Base-by-base conservation (phyloP, 2,113 vertebrate species). In the Hyaena hyaena region DNA sequence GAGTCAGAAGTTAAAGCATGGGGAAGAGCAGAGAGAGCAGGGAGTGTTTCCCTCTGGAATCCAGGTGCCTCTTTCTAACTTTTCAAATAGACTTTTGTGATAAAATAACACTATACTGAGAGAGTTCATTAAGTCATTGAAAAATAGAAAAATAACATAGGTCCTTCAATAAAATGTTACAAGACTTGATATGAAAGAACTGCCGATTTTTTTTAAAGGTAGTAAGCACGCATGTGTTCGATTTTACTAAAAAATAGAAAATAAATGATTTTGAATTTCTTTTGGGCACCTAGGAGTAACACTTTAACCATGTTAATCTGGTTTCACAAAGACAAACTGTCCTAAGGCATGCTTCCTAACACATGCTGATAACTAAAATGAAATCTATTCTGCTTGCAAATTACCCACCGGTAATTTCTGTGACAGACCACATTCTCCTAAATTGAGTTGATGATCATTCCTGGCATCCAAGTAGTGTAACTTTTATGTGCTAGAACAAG, bases 41-140 rank as follows among this genome's bases (percentile, higher is more conserved):
- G 19, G 65, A 7, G 35, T 43, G 0, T 79, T 71, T 66, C 17
- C 28, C 24, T 35, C 10, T 73, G 68, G 31, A 77, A 33, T 11
- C 0, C 45, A 35, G 43, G 21, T 81, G 33, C 61, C 21, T 89
- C 45, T 87, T 66, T 50, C 69, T 93, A 28, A 63, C 61, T 88
- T 93, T 85, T 90, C 65, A 76, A 81, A 50, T 71, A 73, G 71
- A n/a, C 33, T 43, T 95, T 63, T 80, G 7, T 88, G 39, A 50
- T 95, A 90, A 92, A 96, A 80, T 95, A 97, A 94, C 84, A 14
- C 63, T 76, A 33, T 55, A 15, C 48, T 53, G 24, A 66, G 28
- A 66, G 28, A 88, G 5, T 90, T 96, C 33, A 53, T 35, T 81
- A 17, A 93, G 39, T 66, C 77, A 93, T 8, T 96, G 39, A 92